Conservation (phyloP, 2,113 vertebrate genomes). For the Syngnathus floridae region DNA sequence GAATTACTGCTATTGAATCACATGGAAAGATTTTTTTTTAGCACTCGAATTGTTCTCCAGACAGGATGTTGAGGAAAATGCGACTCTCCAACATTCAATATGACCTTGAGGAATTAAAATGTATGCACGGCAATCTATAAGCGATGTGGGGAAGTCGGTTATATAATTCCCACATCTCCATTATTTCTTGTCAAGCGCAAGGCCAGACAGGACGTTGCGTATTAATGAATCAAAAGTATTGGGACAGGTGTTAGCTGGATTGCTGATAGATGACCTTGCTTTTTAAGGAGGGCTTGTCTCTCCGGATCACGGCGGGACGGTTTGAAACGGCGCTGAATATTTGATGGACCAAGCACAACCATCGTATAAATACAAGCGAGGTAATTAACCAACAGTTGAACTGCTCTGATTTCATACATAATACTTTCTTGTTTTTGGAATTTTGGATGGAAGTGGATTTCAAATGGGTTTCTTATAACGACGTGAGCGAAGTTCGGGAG, state of each 20-base stretch:
- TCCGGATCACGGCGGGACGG: constrained; percentile 40
- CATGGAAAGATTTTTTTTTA: constrained; percentile 44
- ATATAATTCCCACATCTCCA: background rate
- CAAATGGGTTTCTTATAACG: background rate
- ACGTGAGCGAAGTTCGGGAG: background rate
- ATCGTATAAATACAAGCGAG: background rate
- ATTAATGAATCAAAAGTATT: constrained; percentile 47
- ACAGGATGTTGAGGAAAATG: constrained; percentile 21
- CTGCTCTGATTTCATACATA: constrained; percentile 12
- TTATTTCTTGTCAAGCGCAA: background rate
- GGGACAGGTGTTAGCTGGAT: constrained; percentile 43
- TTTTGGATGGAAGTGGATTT: background rate
- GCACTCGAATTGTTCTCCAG: constrained; percentile 15
- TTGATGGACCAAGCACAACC: constrained; percentile 24
- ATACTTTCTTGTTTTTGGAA: background rate
- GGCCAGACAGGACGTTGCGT: constrained; percentile 18
- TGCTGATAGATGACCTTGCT: constrained; percentile 49
- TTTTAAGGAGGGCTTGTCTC: constrained; percentile 31
- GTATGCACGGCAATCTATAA: constrained; percentile 4
- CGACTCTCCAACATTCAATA: constrained; percentile 10
- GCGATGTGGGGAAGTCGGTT: background rate
- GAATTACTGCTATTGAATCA: constrained; percentile 57
- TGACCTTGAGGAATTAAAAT: constrained; percentile 20
- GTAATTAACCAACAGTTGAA: constrained; percentile 2
- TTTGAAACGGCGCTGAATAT: constrained; percentile 45